Percentiles rank a stretch among this genome's conserved stretches.
These are phyloP conservation scores for Hyposoter dolosus DNA, from an alignment of 2,888 invertebrate species.

Conservation along the genomic window DNA sequence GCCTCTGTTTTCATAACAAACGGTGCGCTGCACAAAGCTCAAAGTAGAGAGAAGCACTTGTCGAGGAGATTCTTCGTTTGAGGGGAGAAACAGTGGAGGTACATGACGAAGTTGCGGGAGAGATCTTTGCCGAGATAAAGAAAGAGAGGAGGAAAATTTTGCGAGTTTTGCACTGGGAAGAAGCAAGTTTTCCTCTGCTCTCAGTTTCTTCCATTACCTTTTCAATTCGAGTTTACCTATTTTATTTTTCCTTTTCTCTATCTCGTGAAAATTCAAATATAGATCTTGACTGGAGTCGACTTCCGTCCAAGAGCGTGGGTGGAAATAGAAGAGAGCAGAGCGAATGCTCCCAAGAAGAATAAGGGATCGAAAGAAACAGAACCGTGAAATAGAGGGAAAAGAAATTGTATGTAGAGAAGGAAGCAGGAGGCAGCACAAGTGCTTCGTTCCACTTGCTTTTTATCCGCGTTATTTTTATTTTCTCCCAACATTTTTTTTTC, in stretches of 20 bases:
- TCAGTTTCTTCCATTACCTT: slow-evolving; percentile 59
- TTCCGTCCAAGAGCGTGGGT: neutral
- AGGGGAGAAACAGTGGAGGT: slow-evolving; percentile 39
- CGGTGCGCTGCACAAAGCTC: slow-evolving; percentile 53
- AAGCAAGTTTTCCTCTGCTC: slow-evolving; percentile 24
- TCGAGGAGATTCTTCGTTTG: slow-evolving; percentile 48
- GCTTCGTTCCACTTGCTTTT: slow-evolving; percentile 6
- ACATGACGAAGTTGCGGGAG: slow-evolving; percentile 18
- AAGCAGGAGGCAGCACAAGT: slow-evolving; percentile 28
- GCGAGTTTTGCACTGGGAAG: neutral
- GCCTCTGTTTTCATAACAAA: slow-evolving; percentile 61
- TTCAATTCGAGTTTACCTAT: slow-evolving; percentile 58
- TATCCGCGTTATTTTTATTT: neutral
- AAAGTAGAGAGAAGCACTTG: slow-evolving; percentile 43
- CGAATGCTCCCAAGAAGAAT: slow-evolving; percentile 2
- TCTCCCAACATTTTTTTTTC: neutral
- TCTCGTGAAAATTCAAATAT: slow-evolving; percentile 66
- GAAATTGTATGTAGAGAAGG: slow-evolving; percentile 3
- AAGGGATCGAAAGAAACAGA: slow-evolving; percentile 6
- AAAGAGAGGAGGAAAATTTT: neutral
- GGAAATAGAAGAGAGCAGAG: neutral
- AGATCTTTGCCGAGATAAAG: neutral
- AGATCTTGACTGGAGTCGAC: slow-evolving; percentile 25
- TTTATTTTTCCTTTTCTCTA: slow-evolving; percentile 21
- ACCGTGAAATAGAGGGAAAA: slow-evolving; percentile 11